These are phyloP conservation scores for Sphecodes monilicornis DNA, from an alignment of 2,888 invertebrate genomes.

Conservation along the genomic window DNA sequence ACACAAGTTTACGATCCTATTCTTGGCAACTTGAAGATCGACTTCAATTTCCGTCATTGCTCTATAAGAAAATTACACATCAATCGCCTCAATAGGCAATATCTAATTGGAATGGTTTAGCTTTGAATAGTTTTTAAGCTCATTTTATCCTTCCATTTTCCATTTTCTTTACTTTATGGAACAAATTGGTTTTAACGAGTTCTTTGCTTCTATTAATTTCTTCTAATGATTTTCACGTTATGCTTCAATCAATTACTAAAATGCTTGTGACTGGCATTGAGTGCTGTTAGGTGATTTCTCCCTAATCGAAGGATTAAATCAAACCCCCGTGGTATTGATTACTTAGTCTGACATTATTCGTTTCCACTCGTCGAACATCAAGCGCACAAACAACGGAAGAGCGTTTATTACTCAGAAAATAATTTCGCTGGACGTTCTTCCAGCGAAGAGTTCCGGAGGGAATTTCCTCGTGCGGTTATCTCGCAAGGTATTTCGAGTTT, in stretches of 20 bases:
- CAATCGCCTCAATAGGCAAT: no score
- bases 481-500: conserved; percentile 5
- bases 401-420: not conserved
- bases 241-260: not conserved
- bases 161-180: no score
- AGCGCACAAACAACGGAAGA: not conserved
- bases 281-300: not conserved
- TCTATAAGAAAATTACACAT: no score
- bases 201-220: not conserved
- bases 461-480: not conserved
- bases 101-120: no score
- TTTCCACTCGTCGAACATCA: not conserved
- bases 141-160: no score
- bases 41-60: no score
- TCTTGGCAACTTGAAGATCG: no score
- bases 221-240: not conserved
- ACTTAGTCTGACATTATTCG: not conserved
- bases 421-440: not conserved
- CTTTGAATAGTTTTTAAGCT: no score
- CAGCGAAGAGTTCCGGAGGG: not conserved
- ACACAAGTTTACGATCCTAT: no score
- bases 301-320: not conserved
- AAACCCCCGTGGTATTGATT: not conserved
- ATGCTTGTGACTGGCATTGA: not conserved
- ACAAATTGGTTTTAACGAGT: no score